Evolutionary conservation across 2,888 invertebrate species (phyloP).

Genomic region (Acronicta leporina): DNA sequence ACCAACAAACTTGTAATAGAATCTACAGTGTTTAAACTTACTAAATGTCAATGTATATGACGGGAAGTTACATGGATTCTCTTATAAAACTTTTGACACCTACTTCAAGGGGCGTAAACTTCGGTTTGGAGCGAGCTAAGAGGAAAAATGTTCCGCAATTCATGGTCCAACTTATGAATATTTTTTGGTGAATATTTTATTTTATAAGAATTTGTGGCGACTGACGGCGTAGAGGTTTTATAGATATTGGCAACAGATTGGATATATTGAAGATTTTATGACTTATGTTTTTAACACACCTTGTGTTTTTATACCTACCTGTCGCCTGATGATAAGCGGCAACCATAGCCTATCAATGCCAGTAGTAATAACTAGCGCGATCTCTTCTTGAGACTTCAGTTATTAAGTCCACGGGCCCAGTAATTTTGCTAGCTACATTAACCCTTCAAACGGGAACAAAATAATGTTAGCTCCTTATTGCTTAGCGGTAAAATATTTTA

Average conservation of each 20-base stretch:
- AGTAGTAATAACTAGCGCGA: too few species aligned
- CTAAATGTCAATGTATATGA: conserved; percentile 68
- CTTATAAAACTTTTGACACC: conserved; percentile 71
- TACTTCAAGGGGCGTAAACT: conserved; percentile 55
- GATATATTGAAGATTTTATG: conserved; percentile 25
- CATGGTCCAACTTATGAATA: conserved; percentile 46
- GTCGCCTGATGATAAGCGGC: too few species aligned
- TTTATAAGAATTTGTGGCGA: conserved; percentile 26
- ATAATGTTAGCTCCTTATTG: too few species aligned
- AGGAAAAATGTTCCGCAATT: conserved; percentile 44
- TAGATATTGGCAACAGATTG: conserved; percentile 41
- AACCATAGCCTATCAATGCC: too few species aligned
- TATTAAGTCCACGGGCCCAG: too few species aligned
- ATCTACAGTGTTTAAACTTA: conserved; percentile 65
- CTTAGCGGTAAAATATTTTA: too few species aligned
- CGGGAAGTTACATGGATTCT: conserved; percentile 59
- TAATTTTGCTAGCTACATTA: too few species aligned
- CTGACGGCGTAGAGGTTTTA: conserved; percentile 38
- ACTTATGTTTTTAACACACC: too few species aligned
- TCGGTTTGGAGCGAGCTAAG: conserved; percentile 21
- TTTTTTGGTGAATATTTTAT: conserved; percentile 51
- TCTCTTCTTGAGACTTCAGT: too few species aligned
- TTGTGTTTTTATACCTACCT: too few species aligned
- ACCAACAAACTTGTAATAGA: conserved; percentile 61
- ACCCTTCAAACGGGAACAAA: too few species aligned